Evolutionary conservation across 2,888 invertebrate species (phyloP), one percentile per base, ranked within the genome.

Genomic region (Megamerina dolium): DNA sequence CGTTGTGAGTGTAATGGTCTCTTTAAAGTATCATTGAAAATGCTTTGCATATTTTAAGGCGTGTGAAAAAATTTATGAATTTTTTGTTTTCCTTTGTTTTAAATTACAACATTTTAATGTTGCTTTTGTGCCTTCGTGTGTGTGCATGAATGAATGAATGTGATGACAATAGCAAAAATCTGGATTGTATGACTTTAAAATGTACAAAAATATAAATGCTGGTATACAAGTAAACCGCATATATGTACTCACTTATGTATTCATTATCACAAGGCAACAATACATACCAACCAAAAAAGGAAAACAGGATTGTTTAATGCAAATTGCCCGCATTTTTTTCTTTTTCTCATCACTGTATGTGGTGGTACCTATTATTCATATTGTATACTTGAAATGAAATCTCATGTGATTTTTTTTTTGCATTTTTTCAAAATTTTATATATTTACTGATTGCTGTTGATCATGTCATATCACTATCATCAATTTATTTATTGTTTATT

Each of bases 381-480:
- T n/a, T 20, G 27, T n/a, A 27, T 27, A 13, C 27, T 27, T n/a
- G 55, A 55, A 58, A 58, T 56, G 50, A 59, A 61, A 59, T n/a
- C 58, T 60, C 58, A 61, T 59, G 53, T 60, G 47, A 27, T n/a
- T 27, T n/a, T 23, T 23, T 23, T 23, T 23, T 6, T 10, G 13
- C 27, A 27, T 27, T n/a, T 27, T 27, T 27, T n/a, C 5, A 14
- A 6, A 31, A 31, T 10, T 31, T 4, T 31, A 31, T 21, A 13
- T 37, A 35, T 23, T n/a, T 34, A 43, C 42, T 39, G 20, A 13
- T 20, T 29, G 20, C 20, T 27, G 31, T 38, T 23, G 50, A 50
- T 45, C 63, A 57, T 61, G 60, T 47, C 52, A 51, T 61, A 61
- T 61, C 63, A 51, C 54, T 57, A 52, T 58, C 63, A 61, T 59